Conservation (phyloP, 2,113 vertebrate species). For the Kryptolebias marmoratus region DNA sequence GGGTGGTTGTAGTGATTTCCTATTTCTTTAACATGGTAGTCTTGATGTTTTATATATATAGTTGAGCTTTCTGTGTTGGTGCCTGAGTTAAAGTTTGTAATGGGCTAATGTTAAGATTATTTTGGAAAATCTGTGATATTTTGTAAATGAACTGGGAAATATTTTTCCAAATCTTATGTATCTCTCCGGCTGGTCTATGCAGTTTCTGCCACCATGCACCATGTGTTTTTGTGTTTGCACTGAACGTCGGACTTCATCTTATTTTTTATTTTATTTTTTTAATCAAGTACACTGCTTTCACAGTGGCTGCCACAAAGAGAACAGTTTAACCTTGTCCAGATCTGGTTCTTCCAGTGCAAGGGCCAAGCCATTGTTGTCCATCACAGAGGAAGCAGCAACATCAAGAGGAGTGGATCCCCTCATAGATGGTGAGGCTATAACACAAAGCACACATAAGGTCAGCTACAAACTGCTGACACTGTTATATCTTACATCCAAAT, state of each 20-base stretch:
- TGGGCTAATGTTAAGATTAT: neutral
- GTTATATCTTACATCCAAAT: neutral
- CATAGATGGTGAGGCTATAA: conserved; percentile 94
- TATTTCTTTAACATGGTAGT: too few relatives aligned
- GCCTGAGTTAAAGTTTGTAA: too few relatives aligned
- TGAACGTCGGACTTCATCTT: neutral
- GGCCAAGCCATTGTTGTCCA: conserved; percentile 98
- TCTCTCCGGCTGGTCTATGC: too few relatives aligned
- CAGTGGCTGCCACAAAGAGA: neutral
- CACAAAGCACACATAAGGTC: conserved; percentile 29
- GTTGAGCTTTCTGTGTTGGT: too few relatives aligned
- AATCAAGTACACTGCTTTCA: neutral
- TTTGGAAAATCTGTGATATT: too few relatives aligned
- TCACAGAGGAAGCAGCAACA: conserved; percentile 96
- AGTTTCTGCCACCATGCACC: too few relatives aligned
- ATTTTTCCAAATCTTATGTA: too few relatives aligned
- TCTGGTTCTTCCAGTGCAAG: conserved; percentile 95
- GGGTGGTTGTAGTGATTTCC: too few relatives aligned
- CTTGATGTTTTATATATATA: too few relatives aligned
- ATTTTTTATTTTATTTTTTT: neutral
- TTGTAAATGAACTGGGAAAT: too few relatives aligned
- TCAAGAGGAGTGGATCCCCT: conserved; percentile 96
- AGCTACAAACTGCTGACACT: neutral
- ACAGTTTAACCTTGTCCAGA: conserved; percentile 87
- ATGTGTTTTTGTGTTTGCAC: neutral